Evolutionary conservation across 2,888 invertebrate species (phyloP).

Genomic region (Dendrolimus houi): DNA sequence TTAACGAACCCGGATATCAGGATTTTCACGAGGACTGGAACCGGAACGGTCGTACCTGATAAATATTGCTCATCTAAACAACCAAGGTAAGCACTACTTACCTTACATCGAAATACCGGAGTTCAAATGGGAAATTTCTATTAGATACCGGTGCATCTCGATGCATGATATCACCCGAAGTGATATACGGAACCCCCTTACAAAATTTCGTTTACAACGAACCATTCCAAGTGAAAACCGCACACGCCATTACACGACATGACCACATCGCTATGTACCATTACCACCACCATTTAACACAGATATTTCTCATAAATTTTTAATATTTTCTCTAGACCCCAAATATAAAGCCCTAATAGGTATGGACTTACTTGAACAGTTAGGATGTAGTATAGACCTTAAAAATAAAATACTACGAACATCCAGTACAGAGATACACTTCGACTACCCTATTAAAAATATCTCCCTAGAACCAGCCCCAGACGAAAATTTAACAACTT

Average conservation of each 20-base stretch:
- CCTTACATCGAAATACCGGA: conserved; percentile 16
- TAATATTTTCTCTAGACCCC: too few species aligned
- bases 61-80: too few species aligned
- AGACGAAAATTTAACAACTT: background rate
- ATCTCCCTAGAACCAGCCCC: conserved; percentile 7
- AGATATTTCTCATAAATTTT: too few species aligned
- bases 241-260: conserved; percentile 22
- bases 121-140: conserved; percentile 16
- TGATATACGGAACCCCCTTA: conserved; percentile 12
- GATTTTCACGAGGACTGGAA: too few species aligned
- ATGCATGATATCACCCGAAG: conserved; percentile 17
- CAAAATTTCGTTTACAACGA: conserved; percentile 11
- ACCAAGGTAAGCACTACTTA: background rate
- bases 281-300: conserved; percentile 10
- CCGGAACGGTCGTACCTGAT: too few species aligned
- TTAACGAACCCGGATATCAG: too few species aligned
- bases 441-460: conserved; percentile 8
- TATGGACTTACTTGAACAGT: conserved; percentile 13
- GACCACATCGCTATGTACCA: too few species aligned
- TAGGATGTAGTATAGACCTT: conserved; percentile 18
- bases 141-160: conserved; percentile 4
- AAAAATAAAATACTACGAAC: conserved; percentile 16
- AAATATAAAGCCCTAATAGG: conserved; percentile 20
- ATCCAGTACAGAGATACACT: conserved; percentile 8
- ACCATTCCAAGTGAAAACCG: conserved; percentile 43